Percentiles rank a stretch among this genome's conserved stretches.
phyloP scores from a whole-genome alignment of 2,797 vertebrate genomes.

The Synaphobranchus kaupii region DNA sequence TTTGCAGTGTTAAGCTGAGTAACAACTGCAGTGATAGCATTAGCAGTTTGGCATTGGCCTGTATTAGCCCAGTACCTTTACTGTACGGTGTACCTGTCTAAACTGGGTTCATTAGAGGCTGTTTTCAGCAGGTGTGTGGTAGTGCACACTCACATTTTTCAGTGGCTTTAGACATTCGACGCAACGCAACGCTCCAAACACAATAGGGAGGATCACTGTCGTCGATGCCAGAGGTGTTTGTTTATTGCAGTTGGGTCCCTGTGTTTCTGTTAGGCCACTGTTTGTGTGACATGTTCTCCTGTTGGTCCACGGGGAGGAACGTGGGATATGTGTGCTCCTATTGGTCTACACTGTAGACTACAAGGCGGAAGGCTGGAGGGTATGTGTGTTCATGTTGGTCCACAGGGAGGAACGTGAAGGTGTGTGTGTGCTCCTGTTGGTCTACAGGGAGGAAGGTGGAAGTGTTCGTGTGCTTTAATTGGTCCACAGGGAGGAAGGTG shows the following conservation, averaged over 20 bases:
- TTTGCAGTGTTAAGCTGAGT: conserved; percentile 42
- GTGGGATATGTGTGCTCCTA: background rate
- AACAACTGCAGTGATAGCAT: conserved; percentile 61
- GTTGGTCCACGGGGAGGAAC: background rate
- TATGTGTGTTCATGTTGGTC: background rate
- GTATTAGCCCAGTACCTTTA: background rate
- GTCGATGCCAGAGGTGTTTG: background rate
- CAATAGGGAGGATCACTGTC: too few species aligned
- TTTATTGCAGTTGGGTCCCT: background rate
- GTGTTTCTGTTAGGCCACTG: too few species aligned
- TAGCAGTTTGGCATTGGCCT: conserved; percentile 17
- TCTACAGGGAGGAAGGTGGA: background rate
- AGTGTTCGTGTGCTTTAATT: background rate
- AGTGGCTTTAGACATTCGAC: too few species aligned
- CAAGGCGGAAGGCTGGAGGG: background rate
- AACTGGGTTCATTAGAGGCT: background rate
- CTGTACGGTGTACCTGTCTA: background rate
- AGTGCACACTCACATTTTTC: too few species aligned
- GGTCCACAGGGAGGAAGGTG: background rate
- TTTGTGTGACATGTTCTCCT: background rate
- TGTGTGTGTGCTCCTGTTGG: background rate
- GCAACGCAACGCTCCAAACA: too few species aligned
- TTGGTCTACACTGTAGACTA: background rate
- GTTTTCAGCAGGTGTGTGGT: background rate
- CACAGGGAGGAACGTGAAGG: background rate